These are phyloP conservation scores for Pocillopora damicornis DNA, from an alignment of 64 coral and sea anemone species.

Conservation along the genomic window DNA sequence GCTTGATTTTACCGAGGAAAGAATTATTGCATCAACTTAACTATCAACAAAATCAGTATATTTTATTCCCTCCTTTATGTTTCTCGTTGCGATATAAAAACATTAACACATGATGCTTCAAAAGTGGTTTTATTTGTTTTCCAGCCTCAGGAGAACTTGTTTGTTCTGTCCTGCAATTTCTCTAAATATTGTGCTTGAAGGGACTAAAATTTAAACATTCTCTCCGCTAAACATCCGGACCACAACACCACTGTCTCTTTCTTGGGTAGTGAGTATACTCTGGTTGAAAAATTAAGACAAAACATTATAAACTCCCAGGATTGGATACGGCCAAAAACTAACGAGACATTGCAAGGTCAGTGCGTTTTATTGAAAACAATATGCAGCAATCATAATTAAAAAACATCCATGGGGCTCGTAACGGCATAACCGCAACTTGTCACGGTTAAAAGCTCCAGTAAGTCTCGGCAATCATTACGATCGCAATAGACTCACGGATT, in stretches of 20 bases:
- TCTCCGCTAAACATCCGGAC: not conserved
- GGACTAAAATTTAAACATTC: slow-evolving; percentile 1
- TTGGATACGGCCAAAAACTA: not conserved
- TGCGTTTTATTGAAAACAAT: not conserved
- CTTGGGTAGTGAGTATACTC: not conserved
- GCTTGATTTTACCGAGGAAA: no score
- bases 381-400: not conserved
- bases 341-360: not conserved
- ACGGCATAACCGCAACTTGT: not conserved
- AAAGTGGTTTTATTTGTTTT: not conserved
- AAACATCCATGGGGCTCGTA: not conserved
- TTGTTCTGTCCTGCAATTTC: not conserved
- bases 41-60: no score
- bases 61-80: not conserved
- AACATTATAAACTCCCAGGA: not conserved
- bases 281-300: not conserved
- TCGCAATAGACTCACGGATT: not conserved
- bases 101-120: no score
- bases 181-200: not conserved
- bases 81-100: not conserved
- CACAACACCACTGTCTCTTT: not conserved
- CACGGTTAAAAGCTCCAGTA: not conserved
- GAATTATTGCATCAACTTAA: no score
- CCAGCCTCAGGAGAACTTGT: slow-evolving; percentile 7
- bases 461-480: not conserved